phyloP scores from a whole-genome alignment of 1,140 invertebrate species.

The Achatina immaculata region DNA sequence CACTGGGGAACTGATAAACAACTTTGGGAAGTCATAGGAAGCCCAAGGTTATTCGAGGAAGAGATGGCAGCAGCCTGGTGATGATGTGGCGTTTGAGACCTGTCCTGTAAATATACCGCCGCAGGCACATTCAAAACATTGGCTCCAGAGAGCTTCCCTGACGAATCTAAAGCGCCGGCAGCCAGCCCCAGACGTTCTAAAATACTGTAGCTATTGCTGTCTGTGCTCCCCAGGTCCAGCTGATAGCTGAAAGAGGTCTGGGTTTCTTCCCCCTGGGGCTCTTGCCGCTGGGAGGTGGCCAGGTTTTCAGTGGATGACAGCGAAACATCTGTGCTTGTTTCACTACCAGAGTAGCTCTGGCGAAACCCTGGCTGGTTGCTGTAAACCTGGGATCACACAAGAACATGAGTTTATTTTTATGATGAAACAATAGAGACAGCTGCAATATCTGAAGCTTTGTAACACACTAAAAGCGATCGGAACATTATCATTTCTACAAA shows the following conservation, averaged over 20 bases:
- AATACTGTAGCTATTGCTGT: slow-evolving; percentile 71
- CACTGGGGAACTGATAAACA: slow-evolving; percentile 37
- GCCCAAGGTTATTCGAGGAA: not conserved
- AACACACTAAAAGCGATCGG: no score
- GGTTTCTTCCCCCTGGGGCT: slow-evolving; percentile 90
- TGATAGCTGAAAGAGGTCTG: slow-evolving; percentile 48
- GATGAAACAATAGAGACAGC: no score
- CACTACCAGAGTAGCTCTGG: slow-evolving; percentile 79
- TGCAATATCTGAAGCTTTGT: no score
- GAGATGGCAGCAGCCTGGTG: not conserved
- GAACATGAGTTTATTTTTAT: no score
- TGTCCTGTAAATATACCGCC: not conserved
- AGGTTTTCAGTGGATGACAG: slow-evolving; percentile 89
- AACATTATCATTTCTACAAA: no score
- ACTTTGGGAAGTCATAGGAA: not conserved
- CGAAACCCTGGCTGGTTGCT: slow-evolving; percentile 51
- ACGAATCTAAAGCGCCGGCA: slow-evolving; percentile 25
- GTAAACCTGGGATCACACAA: slow-evolving; percentile 9
- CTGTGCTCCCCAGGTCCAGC: slow-evolving; percentile 72
- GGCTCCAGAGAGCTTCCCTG: slow-evolving; percentile 18
- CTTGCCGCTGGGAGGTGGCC: slow-evolving; percentile 88
- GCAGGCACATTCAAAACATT: not conserved
- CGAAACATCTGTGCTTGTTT: slow-evolving; percentile 84
- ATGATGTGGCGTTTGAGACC: not conserved
- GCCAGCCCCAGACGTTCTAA: slow-evolving; percentile 71